These are phyloP conservation scores for Girardinus metallicus DNA, from an alignment of 2,797 vertebrate genomes.

Conservation along the genomic window DNA sequence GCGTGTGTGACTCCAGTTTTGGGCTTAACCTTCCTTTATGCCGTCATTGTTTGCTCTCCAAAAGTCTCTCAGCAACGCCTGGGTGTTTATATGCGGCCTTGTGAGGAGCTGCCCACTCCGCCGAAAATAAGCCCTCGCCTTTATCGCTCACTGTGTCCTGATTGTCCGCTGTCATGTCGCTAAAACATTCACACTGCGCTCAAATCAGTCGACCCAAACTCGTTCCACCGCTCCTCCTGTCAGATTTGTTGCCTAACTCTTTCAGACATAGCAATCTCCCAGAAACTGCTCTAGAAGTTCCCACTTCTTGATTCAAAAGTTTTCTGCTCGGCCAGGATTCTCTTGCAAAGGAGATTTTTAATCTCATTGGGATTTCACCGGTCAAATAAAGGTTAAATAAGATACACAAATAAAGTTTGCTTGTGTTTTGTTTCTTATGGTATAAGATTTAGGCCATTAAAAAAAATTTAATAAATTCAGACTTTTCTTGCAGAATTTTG, in stretches of 20 bases:
- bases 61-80: slow-evolving; percentile 65
- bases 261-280: slow-evolving; percentile 49
- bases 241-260: slow-evolving; percentile 19
- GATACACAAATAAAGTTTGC: no score
- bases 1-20: slow-evolving; percentile 46
- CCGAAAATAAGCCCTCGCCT: slow-evolving; percentile 65
- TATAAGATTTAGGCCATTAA: no score
- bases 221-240: background rate
- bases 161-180: slow-evolving; percentile 28
- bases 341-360: no score
- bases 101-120: slow-evolving; percentile 56
- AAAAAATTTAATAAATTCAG: no score
- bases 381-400: no score
- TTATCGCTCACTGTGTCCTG: slow-evolving; percentile 43
- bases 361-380: no score
- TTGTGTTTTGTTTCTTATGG: no score
- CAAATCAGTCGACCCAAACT: slow-evolving; percentile 1
- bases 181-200: background rate
- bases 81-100: slow-evolving; percentile 51
- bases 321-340: slow-evolving; percentile 1
- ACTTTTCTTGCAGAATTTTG: no score
- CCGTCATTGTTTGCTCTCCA: slow-evolving; percentile 61
- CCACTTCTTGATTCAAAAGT: slow-evolving; percentile 10
- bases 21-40: slow-evolving; percentile 55
- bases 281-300: slow-evolving; percentile 45